Evolutionary conservation across 2,888 invertebrate genomes (phyloP), one percentile per base, ranked within the genome.

Genomic region (Cephus nigrinus): DNA sequence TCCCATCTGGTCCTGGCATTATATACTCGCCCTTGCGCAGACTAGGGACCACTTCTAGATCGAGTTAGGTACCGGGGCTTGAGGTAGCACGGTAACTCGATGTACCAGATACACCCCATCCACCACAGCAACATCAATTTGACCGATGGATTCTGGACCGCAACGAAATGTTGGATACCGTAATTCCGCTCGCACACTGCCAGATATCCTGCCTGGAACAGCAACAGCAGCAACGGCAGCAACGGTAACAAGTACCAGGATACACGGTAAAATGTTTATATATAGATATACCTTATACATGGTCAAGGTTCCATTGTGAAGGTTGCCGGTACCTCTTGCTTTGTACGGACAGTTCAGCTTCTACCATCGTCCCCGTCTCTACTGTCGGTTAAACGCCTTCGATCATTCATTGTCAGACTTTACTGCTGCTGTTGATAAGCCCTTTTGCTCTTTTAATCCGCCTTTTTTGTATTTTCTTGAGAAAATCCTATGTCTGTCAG

Each of bases 71-170:
- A 40, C 40, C 15, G 15, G 5, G 5, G 15, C 40, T 15, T 40
- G 40, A 40, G 15, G 15, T 40, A 40, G 15, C 15, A 32, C 9
- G 31, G 69, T 30, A 69, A 32, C 69, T 69, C 30, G 69, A 30
- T 69, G 69, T 69, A 69, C 30, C 68, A 30, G 69, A 34, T 71
- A 76, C 71, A 76, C 40, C 15, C 73, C 78, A 15, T 73, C 30
- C 75, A 75, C 78, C 74, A 74, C 80, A 77, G 78, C 79, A 81
- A 78, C 79, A 83, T 84, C 83, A 82, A 86, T 85, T 84, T 84
- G 84, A 85, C 84, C 84, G 83, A 85, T 86, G 83, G 82, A 82
- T 81, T 82, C 82, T 83, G 80, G 78, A 82, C 82, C 82, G 77
- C 81, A 84, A 83, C 81, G 82, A 82, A 83, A 84, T 78, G 81